Evolutionary conservation across 37 sponge, comb jelly and placozoan genomes (phyloP), one percentile per base, ranked within the genome.

Genomic region (Cliona cf. orientalis): DNA sequence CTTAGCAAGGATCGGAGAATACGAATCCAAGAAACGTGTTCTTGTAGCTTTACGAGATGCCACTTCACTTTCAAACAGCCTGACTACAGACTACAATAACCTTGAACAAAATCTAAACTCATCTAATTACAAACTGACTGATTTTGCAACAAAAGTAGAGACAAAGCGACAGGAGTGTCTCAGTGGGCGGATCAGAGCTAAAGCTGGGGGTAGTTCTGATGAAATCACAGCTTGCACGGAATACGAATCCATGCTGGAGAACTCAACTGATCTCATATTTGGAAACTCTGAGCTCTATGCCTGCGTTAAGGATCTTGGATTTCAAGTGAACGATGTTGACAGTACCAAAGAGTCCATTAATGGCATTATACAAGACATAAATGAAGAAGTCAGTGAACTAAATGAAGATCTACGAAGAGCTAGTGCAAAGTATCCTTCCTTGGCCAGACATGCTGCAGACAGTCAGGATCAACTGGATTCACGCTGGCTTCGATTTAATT

Each of bases 381-480:
- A 69, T 6, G 53, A 5, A 1, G 14, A 49, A 5, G 69, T 80
- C n/a, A 42, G 69, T 11, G 70, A 55, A 21, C 41, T 58, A 1
- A 49, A 56, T 3, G n/a, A 23, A 25, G 22, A 33, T 1, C 31
- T 80, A 28, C 3, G 44, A 3, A 61, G 19, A 0, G 42, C 78
- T 28, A 34, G n/a, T 23, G 44, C 14, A 22, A 61, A 57, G n/a
- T 63, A 63, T 41, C 45, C 78, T 1, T 31, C 31, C 7, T 25
- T 77, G 26, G 78, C 78, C 42, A 45, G 65, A 0, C 78, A 80
- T 69, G 59, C 57, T 40, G 80, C 70, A 25, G 80, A 80, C 39
- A n/a, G 42, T 25, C 58, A 80, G 59, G 78, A 77, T 19, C 80
- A 80, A 43, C 70, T 80, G 9, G 80, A 80, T 70, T 57, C 42